Evolutionary conservation across 30 jellyfish, hydroid and myxozoan genomes (phyloP).

Genomic region (Aurelia sp.): DNA sequence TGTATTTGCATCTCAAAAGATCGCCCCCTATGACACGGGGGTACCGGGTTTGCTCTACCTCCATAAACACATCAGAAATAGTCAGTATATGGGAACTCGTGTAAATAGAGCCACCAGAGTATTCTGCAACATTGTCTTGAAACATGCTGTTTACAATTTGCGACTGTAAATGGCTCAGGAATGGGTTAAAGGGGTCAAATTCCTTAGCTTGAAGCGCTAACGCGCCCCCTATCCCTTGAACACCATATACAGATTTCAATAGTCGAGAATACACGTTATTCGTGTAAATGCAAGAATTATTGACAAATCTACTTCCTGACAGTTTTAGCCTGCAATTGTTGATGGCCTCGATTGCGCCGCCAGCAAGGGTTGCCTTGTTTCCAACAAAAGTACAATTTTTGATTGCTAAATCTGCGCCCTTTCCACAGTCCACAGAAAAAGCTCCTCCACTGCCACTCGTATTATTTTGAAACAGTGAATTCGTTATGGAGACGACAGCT

Average conservation of each 20-base stretch:
- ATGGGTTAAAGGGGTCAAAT: not conserved
- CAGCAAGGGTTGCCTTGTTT: not conserved
- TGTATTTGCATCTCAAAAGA: conserved; percentile 11
- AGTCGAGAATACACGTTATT: too few species aligned
- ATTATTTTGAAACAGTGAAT: conserved; percentile 12
- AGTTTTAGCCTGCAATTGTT: not conserved
- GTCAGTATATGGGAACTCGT: not conserved
- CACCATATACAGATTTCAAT: not conserved
- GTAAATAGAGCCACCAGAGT: conserved; percentile 27
- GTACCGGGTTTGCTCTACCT: not conserved
- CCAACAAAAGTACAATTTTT: not conserved
- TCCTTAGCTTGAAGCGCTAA: not conserved
- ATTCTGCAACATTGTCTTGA: conserved; percentile 19
- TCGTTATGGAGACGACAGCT: not conserved
- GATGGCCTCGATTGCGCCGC: conserved; percentile 6
- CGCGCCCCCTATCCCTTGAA: conserved; percentile 33
- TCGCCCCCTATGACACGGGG: not conserved
- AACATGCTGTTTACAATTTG: not conserved
- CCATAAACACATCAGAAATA: not conserved
- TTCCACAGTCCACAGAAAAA: not conserved
- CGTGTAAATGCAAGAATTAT: not conserved
- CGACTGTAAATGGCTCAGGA: not conserved
- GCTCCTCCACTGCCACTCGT: conserved; percentile 23
- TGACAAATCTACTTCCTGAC: not conserved
- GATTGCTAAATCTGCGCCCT: not conserved